phyloP scores from a whole-genome alignment of 2,888 invertebrate genomes.

The Pollenia labialis region DNA sequence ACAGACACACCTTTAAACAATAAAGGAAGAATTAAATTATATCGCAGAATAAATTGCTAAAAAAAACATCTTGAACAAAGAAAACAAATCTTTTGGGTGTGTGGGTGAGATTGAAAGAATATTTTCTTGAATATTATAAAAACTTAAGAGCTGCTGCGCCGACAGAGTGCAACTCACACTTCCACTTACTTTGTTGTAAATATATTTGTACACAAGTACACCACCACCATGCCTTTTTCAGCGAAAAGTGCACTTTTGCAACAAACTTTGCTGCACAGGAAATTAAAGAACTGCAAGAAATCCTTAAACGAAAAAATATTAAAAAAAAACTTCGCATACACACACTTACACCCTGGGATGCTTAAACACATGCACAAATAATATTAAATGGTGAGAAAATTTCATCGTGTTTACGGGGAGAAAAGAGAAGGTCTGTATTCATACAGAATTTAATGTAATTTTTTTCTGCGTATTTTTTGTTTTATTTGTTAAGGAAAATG shows the following conservation, averaged over 20 bases:
- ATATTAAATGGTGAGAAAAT: slow-evolving; percentile 50
- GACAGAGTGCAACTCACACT: slow-evolving; percentile 6
- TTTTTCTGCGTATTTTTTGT: neutral
- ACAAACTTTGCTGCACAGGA: slow-evolving; percentile 77
- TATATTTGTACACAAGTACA: neutral
- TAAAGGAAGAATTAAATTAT: no score
- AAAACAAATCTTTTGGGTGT: neutral
- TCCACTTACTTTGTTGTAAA: neutral
- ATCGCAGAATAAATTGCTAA: slow-evolving; percentile 10
- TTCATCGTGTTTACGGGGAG: slow-evolving; percentile 27
- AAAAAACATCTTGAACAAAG: no score
- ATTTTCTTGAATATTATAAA: slow-evolving; percentile 58
- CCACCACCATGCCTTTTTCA: slow-evolving; percentile 61
- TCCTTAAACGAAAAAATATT: slow-evolving; percentile 37
- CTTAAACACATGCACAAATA: slow-evolving; percentile 10
- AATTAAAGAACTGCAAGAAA: slow-evolving; percentile 75
- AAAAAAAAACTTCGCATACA: slow-evolving; percentile 25
- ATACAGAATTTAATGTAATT: slow-evolving; percentile 16
- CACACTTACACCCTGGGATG: neutral
- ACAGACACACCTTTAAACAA: no score
- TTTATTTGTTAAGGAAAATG: neutral
- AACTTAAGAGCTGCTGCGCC: slow-evolving; percentile 50
- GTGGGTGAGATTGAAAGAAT: slow-evolving; percentile 40
- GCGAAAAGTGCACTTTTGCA: slow-evolving; percentile 74
- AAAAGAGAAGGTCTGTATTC: slow-evolving; percentile 5